A percentile compares a stretch with the other conserved stretches of the same genome.
phyloP scores from a whole-genome alignment of 2,113 vertebrate species.

The Ceuthmochares aereus region DNA sequence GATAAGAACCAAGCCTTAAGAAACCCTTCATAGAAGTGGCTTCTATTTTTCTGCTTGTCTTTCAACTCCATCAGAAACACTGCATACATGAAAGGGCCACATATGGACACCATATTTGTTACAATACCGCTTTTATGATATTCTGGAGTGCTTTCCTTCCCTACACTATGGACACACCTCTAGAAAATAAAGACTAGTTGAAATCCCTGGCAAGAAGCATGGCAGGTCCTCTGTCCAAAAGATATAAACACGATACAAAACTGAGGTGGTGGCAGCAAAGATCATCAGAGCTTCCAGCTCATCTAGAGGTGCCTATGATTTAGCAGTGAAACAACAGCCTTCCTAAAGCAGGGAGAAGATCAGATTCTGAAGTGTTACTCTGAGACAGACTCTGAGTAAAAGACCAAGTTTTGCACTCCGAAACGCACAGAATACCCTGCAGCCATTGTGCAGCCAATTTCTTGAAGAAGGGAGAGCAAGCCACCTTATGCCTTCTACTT shows the following conservation, averaged over 20 bases:
- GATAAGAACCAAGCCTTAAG: background rate
- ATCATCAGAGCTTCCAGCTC: background rate
- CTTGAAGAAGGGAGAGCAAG: no score
- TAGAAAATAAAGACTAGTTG: background rate
- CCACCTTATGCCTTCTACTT: background rate
- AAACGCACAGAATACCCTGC: background rate
- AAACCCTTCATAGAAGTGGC: accelerated
- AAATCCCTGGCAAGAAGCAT: background rate
- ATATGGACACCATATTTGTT: background rate
- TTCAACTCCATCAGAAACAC: background rate
- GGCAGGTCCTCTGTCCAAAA: background rate
- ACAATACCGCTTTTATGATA: background rate
- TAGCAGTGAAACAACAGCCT: background rate
- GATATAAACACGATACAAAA: background rate
- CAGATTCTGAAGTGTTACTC: background rate
- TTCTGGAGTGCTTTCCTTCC: background rate
- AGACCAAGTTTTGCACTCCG: background rate
- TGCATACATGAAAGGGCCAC: background rate
- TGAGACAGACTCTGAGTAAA: background rate
- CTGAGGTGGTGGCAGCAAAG: background rate
- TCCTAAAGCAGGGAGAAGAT: background rate
- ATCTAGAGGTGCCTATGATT: background rate
- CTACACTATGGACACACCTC: background rate
- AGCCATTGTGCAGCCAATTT: background rate
- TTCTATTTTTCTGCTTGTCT: background rate